Conservation (phyloP, 1,140 invertebrate species). For the Drosophila biarmipes region DNA sequence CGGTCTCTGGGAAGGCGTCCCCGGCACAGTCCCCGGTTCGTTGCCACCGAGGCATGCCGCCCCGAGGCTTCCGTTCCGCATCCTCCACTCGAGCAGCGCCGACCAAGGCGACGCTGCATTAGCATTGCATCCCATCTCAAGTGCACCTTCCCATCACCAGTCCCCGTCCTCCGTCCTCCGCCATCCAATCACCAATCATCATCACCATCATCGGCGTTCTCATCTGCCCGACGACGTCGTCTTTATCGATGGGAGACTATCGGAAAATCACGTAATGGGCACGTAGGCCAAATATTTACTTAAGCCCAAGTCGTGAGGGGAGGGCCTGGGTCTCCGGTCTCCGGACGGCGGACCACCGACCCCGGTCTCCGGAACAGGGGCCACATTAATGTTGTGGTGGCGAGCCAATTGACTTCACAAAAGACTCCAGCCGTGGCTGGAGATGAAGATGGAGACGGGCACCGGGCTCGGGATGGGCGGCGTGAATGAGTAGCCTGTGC, state of each 20-base stretch:
- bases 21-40: constrained; percentile 9
- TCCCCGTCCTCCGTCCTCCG: constrained; percentile 5
- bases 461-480: constrained; percentile 3
- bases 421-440: constrained; percentile 9
- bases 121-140: constrained; percentile 31
- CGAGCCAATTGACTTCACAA: constrained; percentile 75
- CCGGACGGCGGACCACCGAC: too few species aligned
- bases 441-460: neutral
- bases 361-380: constrained; percentile 1
- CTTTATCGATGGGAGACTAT: constrained; percentile 68
- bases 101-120: constrained; percentile 26
- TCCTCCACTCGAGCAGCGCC: constrained; percentile 24
- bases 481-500: constrained; percentile 35
- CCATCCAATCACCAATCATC: constrained; percentile 2
- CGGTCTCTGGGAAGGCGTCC: neutral
- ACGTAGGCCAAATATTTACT: constrained; percentile 81
- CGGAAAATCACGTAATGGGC: constrained; percentile 79
- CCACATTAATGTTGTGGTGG: constrained; percentile 68
- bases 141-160: constrained; percentile 31
- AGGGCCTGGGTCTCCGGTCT: neutral
- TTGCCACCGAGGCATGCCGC: constrained; percentile 39
- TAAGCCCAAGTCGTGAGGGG: constrained; percentile 52
- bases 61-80: constrained; percentile 7
- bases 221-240: constrained; percentile 27
- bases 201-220: constrained; percentile 3